Base-by-base conservation (phyloP, 2,797 vertebrate genomes). In the Antennarius maculatus region DNA sequence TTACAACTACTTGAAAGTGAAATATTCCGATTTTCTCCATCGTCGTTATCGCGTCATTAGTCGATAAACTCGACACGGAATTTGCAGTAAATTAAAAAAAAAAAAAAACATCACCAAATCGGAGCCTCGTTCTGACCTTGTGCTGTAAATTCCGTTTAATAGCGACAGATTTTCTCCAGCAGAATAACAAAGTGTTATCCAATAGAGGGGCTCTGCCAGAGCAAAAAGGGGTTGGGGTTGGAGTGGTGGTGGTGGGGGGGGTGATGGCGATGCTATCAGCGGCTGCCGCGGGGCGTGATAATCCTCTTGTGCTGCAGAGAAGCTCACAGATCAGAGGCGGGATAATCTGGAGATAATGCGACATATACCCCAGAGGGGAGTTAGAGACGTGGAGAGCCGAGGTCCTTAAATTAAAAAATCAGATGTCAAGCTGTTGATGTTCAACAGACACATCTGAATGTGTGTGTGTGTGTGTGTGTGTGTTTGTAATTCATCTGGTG, bases 291-390 rank as follows among this genome's bases (percentile, higher is more conserved):
- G 81, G 77, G 67, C 53, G 31, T 52, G 61, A 76, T 88, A 86
- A 88, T 89, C 82, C 80, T 83, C 79, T 69, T 58, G 86, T 70
- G 76, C 84, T 46, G 14, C 71, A 67, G 81, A 84, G 79, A 70
- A 77, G 76, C 82, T 81, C 74, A 61, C 71, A 84, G 82, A 90
- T 89, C 82, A 76, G 69, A 77, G 54, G 53, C 59, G 74, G 76
- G 83, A 90, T 86, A 86, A 90, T 89, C 80, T 77, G 63, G 58
- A 66, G 76, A 76, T 84, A 82, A 88, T 12, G 42, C 80, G 79
- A 71, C 76, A 77, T 27, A 54, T 41, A 66, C 74, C 71, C 70
- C 51, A 5, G 18, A 79, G 77, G 73, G 65, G 60, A 8, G 43
- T 65, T 45, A 28, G 39, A 58, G 39, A 39, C 47, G 83, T 69